Percentiles rank a stretch among this genome's conserved stretches.
Evolutionary conservation across 2,888 invertebrate species (phyloP).

Genomic region (Tipula helvola): DNA sequence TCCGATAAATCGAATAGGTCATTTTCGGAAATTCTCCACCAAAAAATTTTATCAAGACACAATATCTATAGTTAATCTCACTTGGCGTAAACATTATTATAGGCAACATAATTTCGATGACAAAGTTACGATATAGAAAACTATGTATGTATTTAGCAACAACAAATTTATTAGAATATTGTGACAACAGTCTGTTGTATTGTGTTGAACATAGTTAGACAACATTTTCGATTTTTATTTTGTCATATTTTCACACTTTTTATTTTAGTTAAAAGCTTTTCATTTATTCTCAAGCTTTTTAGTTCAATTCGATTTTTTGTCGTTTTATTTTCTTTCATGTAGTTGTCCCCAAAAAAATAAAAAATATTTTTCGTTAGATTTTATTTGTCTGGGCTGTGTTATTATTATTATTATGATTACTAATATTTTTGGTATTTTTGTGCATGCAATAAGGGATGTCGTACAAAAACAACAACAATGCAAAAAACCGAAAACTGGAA

Average conservation of each 20-base stretch:
- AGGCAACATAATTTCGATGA: background rate
- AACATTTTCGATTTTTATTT: background rate
- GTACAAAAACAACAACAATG: background rate
- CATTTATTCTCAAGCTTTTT: background rate
- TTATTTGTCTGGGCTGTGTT: background rate
- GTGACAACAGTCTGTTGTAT: background rate
- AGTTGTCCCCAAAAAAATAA: background rate
- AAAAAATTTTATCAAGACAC: no score
- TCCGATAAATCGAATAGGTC: no score
- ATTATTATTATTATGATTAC: background rate
- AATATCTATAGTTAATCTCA: background rate
- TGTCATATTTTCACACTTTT: background rate
- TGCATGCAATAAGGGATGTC: background rate
- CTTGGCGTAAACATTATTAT: background rate
- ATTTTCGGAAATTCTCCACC: no score
- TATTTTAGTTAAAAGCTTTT: background rate
- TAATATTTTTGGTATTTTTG: background rate
- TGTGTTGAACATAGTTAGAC: background rate
- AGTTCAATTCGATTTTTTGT: background rate
- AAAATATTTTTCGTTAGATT: background rate
- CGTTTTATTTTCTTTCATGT: background rate
- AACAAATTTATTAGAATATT: background rate
- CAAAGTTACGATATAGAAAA: background rate
- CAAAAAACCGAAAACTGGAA: background rate
- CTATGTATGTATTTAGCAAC: background rate